Base-by-base conservation (phyloP, 2,888 invertebrate species). In the Epirrhoe tristata region DNA sequence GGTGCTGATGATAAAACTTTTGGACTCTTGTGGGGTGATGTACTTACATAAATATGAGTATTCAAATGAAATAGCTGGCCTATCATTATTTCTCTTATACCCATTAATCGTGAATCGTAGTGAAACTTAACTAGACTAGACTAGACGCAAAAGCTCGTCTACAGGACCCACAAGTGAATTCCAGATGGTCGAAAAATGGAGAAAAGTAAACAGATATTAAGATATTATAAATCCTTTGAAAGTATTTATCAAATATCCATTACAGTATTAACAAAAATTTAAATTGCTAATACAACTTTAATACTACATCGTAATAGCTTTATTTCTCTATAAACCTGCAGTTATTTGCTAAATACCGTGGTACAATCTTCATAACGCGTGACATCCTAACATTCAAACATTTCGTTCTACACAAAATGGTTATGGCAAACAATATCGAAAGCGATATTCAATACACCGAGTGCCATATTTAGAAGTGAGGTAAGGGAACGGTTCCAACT, bases 1-100 rank as follows among this genome's bases (percentile, higher is more conserved):
- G 76, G 80, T 68, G 39, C 76, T 71, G 75, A 80, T 87, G 89
- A 84, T 88, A 86, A 86, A 87, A 86, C 48, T 73, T 79, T 79
- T 59, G 1, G 39, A 43, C 79, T 80, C 73, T 60, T 63, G 66
- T 73, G 73, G 72, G 77, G 71, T 51, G 5, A 52, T 39, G 60
- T 12, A 39, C 39, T 12, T 12, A 43, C 39, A 43, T 43, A 43
- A 43, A 43, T 12, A 43, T 43, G 12, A 12, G 39, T 43, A 43
- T 43, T 43, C 12, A 43, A 43, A 12, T 34, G 12, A 12, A 12
- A 12, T 3, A 43, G 39, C 12, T 12, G 3, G 12, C 4, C 12
- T 12, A 43, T 43, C 12, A 43, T 12, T 12, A 5, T 3, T 36
- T 36, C 7, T 1, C 12, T 12, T 12, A 12, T 12, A 12, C 5